Base-by-base conservation (phyloP, 1,140 invertebrate genomes). In the Brachionus paranguensis region DNA sequence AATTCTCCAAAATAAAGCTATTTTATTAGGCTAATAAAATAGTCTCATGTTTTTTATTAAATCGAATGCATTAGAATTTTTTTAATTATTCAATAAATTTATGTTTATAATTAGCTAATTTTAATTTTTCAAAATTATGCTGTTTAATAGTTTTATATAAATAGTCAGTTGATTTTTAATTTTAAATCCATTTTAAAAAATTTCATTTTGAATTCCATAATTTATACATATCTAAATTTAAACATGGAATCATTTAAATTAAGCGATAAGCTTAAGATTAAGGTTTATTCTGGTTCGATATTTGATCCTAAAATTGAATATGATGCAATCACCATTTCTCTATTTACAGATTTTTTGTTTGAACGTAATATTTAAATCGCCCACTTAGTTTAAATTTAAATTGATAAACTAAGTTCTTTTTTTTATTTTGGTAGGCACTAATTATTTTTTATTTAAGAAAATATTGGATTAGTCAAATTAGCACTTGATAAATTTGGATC, bases 221-320 rank as follows among this genome's bases (percentile, higher is more conserved):
- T 37, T 68, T n/a, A 33, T 7, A 20, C 20, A 72, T 20, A 17
- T n/a, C 14, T 55, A 55, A 55, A 20, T 41, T 41, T 17, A 14
- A 72, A 20, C 3, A 72, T 72, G 68, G 12, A 8, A 3, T 41
- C 17, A 17, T 72, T 45, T 41, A 4, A 72, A 43, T 1, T 72
- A 41, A 72, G 8, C 37, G 12, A n/a, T n/a, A n/a, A 37, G 11
- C 33, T 72, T 14, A 43, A 37, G 0, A 43, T 72, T 6, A n/a
- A 41, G 24, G 68, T 29, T 50, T 76, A 76, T 24, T 50, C 72
- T 50, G 72, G 43, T 76, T 76, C 72, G 3, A 24, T 76, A 76
- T 50, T 76, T 29, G 43, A 76, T n/a, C 11, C 5, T 24, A 47
- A 50, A 14, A 12, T 76, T 6, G 27, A 76, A 37, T 47, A 20